phyloP scores from a whole-genome alignment of 2,113 vertebrate species.

The Notiomystis cincta region DNA sequence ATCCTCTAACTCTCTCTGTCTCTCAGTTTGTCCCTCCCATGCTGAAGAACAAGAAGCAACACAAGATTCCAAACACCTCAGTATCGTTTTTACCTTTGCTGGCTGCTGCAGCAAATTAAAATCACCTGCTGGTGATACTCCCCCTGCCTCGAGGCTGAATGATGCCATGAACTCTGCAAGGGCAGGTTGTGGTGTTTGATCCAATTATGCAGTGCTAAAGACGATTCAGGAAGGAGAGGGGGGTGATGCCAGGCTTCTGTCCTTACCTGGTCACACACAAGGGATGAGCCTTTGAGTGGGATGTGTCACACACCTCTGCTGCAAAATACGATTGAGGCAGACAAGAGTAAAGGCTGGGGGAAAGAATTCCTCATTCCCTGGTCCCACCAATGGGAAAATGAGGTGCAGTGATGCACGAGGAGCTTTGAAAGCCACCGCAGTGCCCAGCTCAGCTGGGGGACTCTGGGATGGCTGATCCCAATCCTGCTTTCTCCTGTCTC shows the following conservation, averaged over 20 bases:
- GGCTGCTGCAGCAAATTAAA: constrained; percentile 18
- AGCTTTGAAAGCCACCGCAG: not conserved
- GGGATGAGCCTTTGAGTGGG: not conserved
- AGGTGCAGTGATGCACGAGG: not conserved
- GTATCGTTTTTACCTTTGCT: not conserved
- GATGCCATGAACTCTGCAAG: not conserved
- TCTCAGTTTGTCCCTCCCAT: not conserved
- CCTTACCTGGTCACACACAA: fast-evolving
- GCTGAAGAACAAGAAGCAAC: not conserved
- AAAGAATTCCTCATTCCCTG: not conserved
- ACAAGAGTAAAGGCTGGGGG: not conserved
- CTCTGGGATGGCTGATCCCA: not conserved
- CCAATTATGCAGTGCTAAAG: not conserved
- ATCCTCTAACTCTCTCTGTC: not conserved
- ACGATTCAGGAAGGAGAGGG: not conserved
- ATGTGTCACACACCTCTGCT: fast-evolving
- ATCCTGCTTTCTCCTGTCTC: not conserved
- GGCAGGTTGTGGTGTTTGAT: constrained; percentile 29
- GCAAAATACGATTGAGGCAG: not conserved
- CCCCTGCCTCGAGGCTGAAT: not conserved
- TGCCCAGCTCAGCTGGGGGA: not conserved
- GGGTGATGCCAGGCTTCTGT: not conserved
- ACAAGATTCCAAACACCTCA: not conserved
- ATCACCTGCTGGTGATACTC: not conserved
- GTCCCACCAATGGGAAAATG: not conserved